Base-by-base conservation (phyloP, 2,113 vertebrate species). In the Stegostoma tigrinum region DNA sequence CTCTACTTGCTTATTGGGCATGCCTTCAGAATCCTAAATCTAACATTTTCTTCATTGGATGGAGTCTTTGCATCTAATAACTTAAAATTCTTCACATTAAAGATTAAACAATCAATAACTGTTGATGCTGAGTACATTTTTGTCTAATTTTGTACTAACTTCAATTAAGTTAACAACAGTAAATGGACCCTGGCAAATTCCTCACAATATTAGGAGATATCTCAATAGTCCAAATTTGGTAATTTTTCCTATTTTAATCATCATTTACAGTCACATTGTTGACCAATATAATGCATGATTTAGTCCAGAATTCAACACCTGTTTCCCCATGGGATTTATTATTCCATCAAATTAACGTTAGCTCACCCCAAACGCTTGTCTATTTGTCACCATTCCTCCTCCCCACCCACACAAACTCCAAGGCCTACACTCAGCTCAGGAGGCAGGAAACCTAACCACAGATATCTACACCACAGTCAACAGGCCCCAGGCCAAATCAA, bases 381-480 rank as follows among this genome's bases (percentile, higher is more conserved):
- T 1, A n/a, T 42, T 93, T 93, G 34, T 38, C 61, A 19, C 61
- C 21, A 23, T 38, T 66, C 6, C 89, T 64, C 34, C n/a, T 61
- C 55, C 61, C 61, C 87, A 23, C 52, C 27, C 61, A 93, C 89
- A 61, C 55, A 34, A 64, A 91, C 87, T 4, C 27, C n/a, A 55
- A 64, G 55, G 55, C 52, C 52, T 61, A 19, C 27, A 38, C 34
- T 8, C 89, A 66, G 5, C 34, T n/a, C 89, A 23, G 61, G 89
- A 93, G 89, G 30, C 89, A 93, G n/a, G 61, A 93, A 66, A 61
- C 34, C 89, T 66, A n/a, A 93, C 89, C 61, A 38, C 61, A 93
- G 61, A 21, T 42, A 66, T 93, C 61, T 23, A 14, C 34, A 93
- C 30, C 89, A 38, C 61, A 38, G 61, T 93, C 61, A 93, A 93